Evolutionary conservation across 2,797 vertebrate species (phyloP), one percentile per base, ranked within the genome.

Genomic region (Hypotaenidia okinawae): DNA sequence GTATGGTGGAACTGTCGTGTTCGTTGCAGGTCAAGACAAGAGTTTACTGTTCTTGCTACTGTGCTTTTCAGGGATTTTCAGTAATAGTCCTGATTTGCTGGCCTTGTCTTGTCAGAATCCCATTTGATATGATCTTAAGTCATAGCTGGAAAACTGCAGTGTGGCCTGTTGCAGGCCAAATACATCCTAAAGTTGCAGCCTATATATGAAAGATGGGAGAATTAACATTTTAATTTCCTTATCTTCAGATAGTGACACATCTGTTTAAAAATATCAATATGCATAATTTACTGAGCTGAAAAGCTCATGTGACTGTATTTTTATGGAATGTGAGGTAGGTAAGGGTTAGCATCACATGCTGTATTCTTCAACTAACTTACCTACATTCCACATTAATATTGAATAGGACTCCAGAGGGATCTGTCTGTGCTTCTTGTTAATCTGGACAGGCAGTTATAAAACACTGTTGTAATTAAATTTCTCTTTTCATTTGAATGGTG

Each of bases 401-500:
- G 83, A 70, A 61, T 13, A 49, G 62, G 55, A 30, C 70, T 83
- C 86, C 67, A 75, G 77, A 49, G 82, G 74, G 62, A 49, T 13
- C 6, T 8, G 51, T n/a, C 58, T 68, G 30, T 86, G 51, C 75
- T 78, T 93, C 81, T 83, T 83, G 66, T 91, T 87, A 78, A 81
- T 81, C 81, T 81, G 95, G 95, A 84, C 88, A 91, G 86, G 70
- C 92, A 62, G 84, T 63, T 89, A 83, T 69, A 80, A 70, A 87
- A 78, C 67, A 49, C 66, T 76, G 27, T 14, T 91, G 89, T 93
- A 96, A 95, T 96, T 97, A 93, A 93, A 92, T 95, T 91, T 90
- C 73, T 84, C 89, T 94, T 96, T 86, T 94, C 75, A 78, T 94
- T 95, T 95, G 87, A 92, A 75, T 69, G 33, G 67, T 75, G 68